Base-by-base conservation (phyloP, 2,113 vertebrate genomes). In the Opisthocomus hoazin region DNA sequence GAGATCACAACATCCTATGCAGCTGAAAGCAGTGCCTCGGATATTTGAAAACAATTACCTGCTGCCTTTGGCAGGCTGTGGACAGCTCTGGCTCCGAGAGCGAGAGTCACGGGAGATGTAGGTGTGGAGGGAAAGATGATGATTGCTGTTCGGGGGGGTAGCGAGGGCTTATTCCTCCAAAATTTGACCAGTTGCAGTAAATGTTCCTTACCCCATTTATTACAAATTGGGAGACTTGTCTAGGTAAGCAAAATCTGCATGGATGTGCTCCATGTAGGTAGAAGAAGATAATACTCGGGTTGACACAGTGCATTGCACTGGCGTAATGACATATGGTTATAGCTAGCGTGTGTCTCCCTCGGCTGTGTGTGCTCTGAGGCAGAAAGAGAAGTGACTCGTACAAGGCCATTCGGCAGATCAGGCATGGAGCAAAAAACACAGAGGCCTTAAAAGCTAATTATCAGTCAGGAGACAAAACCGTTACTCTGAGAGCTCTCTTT, bases 401-500 rank as follows among this genome's bases (percentile, higher is more conserved):
- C 84, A 94, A 95, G 89, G 86, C 95, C 81, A 43, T 87, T 89
- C 94, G 69, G 77, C 57, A 94, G 73, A 93, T 91, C 86, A 63
- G 58, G 94, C 61, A 50, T 61, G 41, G 85, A 87, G 66, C n/a
- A 87, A 87, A 92, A 92, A 89, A 60, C 2, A 13, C 66, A 70
- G 63, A 71, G 32, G 57, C 80, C 63, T 84, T 95, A 82, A 84
- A 89, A 94, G 71, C 46, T 84, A 89, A 93, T 94, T 79, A 61
- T 79, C 50, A 82, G 48, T 73, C 54, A 61, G 57, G 37, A 87
- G 58, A 20, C 7, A 65, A 89, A 89, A 61, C 48, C 13, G 2
- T 84, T 87, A 41, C 29, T 54, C 30, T 41, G 36, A 63, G 48
- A 89, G 65, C 13, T 15, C 6, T 24, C 12, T 53, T 2, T 34